These are phyloP conservation scores for Entomobrya proxima DNA, from an alignment of 2,888 invertebrate genomes.

Conservation along the genomic window DNA sequence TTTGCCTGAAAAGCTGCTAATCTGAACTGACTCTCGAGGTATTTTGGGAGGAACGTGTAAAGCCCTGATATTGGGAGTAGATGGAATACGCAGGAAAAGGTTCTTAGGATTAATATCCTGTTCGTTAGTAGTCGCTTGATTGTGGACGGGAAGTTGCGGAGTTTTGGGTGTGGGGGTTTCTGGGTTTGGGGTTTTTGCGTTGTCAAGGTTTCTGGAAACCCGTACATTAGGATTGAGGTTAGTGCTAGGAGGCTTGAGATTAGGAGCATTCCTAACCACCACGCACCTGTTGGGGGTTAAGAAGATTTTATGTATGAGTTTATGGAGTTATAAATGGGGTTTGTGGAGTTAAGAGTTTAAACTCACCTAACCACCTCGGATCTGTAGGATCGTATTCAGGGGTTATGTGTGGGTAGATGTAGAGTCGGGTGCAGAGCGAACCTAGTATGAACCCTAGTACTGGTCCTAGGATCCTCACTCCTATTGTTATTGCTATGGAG, in stretches of 20 bases:
- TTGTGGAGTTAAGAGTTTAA: no score
- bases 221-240: conserved; percentile 92
- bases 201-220: conserved; percentile 87
- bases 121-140: conserved; percentile 89
- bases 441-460: conserved; percentile 93
- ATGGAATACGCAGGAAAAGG: conserved; percentile 94
- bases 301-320: conserved; percentile 81
- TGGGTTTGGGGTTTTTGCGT: not conserved
- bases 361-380: conserved; percentile 66
- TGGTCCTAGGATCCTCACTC: conserved; percentile 92
- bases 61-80: conserved; percentile 88
- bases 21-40: conserved; percentile 93
- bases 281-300: conserved; percentile 89
- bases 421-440: conserved; percentile 90
- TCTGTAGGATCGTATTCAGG: conserved; percentile 67
- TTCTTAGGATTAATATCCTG: conserved; percentile 93
- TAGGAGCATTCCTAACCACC: conserved; percentile 95
- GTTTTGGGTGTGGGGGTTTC: conserved; percentile 29
- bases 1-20: conserved; percentile 92
- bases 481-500: conserved; percentile 89
- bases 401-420: conserved; percentile 85
- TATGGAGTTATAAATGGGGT: not conserved
- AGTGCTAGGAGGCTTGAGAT: conserved; percentile 90
- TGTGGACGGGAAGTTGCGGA: conserved; percentile 85
- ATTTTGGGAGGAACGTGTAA: conserved; percentile 95